Evolutionary conservation across 2,797 vertebrate genomes (phyloP).

Genomic region (Eurystomus glaucurus): DNA sequence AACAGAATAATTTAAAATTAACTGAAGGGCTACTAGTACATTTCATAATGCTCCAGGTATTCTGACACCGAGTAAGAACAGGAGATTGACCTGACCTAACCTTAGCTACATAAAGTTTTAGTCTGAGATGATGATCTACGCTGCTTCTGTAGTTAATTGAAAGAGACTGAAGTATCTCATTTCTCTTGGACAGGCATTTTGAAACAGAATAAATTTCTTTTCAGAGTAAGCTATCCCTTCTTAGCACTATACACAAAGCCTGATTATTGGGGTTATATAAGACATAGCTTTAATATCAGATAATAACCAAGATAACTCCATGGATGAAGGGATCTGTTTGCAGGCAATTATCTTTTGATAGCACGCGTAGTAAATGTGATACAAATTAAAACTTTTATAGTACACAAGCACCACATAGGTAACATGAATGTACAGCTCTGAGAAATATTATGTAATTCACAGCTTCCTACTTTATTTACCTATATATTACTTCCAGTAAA

Average conservation of each 20-base stretch:
- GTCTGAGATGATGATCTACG: not conserved
- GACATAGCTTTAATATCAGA: not conserved
- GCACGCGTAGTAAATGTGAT: not conserved
- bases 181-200: not conserved
- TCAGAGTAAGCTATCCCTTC: not conserved
- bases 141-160: not conserved
- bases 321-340: not conserved
- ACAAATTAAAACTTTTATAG: not conserved
- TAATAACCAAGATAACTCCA: not conserved
- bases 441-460: not conserved
- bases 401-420: not conserved
- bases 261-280: not conserved
- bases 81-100: not conserved
- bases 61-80: not conserved
- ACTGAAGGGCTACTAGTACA: not conserved
- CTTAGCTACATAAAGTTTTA: not conserved
- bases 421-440: not conserved
- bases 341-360: not conserved
- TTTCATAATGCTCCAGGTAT: not conserved
- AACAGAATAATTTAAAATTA: not conserved
- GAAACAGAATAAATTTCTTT: not conserved
- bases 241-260: not conserved
- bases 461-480: not conserved
- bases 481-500: not conserved
- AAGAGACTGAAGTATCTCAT: not conserved